Conservation (phyloP, 2,113 vertebrate genomes). For the Elephas maximus region DNA sequence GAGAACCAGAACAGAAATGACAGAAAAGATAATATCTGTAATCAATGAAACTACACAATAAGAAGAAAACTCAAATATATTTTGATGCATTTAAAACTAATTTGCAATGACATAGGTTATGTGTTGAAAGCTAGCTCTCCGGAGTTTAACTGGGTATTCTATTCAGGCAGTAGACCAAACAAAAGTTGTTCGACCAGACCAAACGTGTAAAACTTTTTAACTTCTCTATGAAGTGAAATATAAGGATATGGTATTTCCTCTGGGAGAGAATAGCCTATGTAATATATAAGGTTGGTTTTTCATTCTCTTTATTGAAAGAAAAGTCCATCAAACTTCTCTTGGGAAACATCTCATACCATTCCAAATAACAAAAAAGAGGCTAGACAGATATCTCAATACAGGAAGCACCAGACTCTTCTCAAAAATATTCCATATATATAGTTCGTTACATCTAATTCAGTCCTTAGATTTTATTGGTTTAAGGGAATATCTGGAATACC, state of each 20-base stretch:
- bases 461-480: neutral
- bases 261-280: neutral
- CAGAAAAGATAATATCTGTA: neutral
- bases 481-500: constrained; percentile 3
- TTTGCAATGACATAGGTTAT: neutral
- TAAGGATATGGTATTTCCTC: neutral
- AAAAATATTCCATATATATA: constrained; percentile 1
- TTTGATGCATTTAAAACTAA: neutral
- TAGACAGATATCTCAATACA: constrained; percentile 29
- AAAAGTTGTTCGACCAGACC: neutral
- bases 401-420: neutral
- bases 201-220: constrained; percentile 50
- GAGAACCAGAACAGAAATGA: neutral
- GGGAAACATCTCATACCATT: neutral
- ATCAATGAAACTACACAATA: neutral
- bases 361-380: neutral
- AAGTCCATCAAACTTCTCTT: constrained; percentile 66
- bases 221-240: constrained; percentile 43
- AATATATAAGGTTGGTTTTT: constrained; percentile 24
- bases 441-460: constrained; percentile 29
- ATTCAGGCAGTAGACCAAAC: constrained; percentile 24
- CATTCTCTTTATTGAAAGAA: constrained; percentile 62
- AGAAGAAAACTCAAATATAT: constrained; percentile 22
- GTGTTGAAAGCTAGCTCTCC: constrained; percentile 23
- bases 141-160: neutral